phyloP scores from a whole-genome alignment of 2,888 invertebrate genomes.

The Dolichomitus sp. region DNA sequence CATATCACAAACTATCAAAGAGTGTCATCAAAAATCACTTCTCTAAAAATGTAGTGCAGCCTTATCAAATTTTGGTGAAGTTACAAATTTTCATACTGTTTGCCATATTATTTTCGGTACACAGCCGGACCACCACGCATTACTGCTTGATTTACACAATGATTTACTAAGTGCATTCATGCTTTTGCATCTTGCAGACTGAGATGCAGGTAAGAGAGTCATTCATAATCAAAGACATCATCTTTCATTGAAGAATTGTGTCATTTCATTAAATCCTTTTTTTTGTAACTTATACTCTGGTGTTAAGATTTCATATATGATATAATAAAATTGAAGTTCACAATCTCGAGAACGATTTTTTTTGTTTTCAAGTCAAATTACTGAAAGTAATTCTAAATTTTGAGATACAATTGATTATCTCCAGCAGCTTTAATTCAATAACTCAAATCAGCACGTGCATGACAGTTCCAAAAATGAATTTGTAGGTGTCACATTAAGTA shows the following conservation, averaged over 20 bases:
- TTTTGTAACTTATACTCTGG: too few species aligned
- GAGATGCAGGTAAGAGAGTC: not conserved
- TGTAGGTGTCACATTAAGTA: not conserved
- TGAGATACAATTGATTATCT: not conserved
- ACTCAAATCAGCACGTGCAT: constrained; percentile 3
- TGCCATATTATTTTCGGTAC: constrained; percentile 76
- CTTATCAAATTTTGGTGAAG: too few species aligned
- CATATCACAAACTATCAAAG: too few species aligned
- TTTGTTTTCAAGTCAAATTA: not conserved
- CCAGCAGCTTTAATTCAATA: not conserved
- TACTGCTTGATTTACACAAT: constrained; percentile 77
- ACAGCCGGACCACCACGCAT: constrained; percentile 47
- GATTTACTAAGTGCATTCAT: constrained; percentile 73
- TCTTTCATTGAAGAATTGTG: not conserved
- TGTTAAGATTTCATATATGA: too few species aligned
- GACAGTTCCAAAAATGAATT: too few species aligned
- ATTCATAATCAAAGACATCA: constrained; percentile 25
- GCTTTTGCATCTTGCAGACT: constrained; percentile 29
- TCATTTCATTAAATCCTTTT: too few species aligned
- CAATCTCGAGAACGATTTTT: too few species aligned
- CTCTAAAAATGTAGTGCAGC: too few species aligned
- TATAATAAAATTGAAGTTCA: too few species aligned
- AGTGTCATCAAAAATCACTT: too few species aligned
- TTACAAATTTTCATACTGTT: too few species aligned
- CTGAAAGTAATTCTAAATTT: not conserved